Conservation (phyloP, 2,797 vertebrate species). For the Micropoecilia bifurca region DNA sequence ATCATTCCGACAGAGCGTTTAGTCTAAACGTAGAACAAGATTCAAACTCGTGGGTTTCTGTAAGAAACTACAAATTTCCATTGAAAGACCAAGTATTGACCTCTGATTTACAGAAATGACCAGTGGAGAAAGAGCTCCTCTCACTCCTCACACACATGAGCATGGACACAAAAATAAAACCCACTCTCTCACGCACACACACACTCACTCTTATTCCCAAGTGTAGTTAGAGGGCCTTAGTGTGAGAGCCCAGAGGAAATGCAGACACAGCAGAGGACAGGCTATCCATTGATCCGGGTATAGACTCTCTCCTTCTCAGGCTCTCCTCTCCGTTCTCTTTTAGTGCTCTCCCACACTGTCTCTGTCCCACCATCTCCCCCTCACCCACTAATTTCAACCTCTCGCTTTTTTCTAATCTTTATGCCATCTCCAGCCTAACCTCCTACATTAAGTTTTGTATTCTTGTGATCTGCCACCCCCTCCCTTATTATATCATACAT, state of each 20-base stretch:
- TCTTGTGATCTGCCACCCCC: constrained; percentile 44
- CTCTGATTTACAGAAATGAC: constrained; percentile 56
- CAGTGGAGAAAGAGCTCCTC: constrained; percentile 42
- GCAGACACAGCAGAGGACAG: constrained; percentile 79
- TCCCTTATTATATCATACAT: constrained; percentile 37
- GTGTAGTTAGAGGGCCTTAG: constrained; percentile 71
- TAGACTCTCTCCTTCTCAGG: constrained; percentile 63
- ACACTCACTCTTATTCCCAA: constrained; percentile 21
- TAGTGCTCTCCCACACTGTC: constrained; percentile 54
- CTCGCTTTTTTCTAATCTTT: constrained; percentile 40
- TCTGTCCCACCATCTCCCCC: constrained; percentile 9
- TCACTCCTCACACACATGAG: constrained; percentile 22
- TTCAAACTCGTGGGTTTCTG: constrained; percentile 1
- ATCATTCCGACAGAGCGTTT: constrained; percentile 21
- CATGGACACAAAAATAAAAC: constrained; percentile 6
- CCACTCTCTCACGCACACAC: constrained; percentile 13
- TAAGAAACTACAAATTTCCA: constrained; percentile 31
- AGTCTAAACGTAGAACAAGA: constrained; percentile 25
- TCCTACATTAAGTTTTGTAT: constrained; percentile 50
- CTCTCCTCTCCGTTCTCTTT: constrained; percentile 42
- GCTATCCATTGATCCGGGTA: constrained; percentile 75
- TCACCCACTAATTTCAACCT: constrained; percentile 6
- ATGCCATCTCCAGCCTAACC: constrained; percentile 43
- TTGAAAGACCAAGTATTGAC: constrained; percentile 44
- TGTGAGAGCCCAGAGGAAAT: constrained; percentile 74